Percentiles rank a stretch among this genome's conserved stretches.
phyloP scores from a whole-genome alignment of 2,888 invertebrate species.

The Netelia melanura region DNA sequence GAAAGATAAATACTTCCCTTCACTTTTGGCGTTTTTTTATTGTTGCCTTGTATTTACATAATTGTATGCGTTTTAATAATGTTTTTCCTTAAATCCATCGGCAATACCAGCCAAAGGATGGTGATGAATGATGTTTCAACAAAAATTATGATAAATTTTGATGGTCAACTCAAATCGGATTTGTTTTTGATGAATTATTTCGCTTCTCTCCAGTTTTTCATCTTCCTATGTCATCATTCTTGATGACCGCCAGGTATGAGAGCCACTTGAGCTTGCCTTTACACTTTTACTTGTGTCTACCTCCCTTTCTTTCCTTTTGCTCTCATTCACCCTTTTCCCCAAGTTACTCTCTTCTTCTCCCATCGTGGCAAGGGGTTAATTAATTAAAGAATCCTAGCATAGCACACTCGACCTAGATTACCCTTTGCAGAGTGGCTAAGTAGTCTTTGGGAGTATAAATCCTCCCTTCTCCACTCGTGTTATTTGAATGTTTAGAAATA shows the following conservation, averaged over 20 bases:
- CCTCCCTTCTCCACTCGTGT: conserved; percentile 1
- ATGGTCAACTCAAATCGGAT: background rate
- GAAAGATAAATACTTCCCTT: background rate
- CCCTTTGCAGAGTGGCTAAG: conserved; percentile 61
- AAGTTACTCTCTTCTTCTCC: conserved; percentile 20
- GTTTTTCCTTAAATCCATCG: background rate
- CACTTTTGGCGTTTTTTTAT: background rate
- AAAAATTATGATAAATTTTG: conserved; percentile 19
- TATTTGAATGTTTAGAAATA: background rate
- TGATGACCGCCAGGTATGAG: conserved; percentile 19
- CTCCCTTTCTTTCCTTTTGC: conserved; percentile 32
- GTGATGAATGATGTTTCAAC: background rate
- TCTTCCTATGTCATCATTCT: conserved; percentile 34
- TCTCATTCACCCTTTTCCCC: conserved; percentile 16
- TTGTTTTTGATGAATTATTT: conserved; percentile 35
- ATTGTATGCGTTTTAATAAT: background rate
- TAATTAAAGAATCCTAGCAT: conserved; percentile 73
- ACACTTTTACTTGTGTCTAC: conserved; percentile 53
- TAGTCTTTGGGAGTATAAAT: conserved; percentile 46
- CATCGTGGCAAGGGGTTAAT: conserved; percentile 68
- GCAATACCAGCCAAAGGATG: background rate
- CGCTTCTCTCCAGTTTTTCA: conserved; percentile 18
- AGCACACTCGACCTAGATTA: conserved; percentile 71
- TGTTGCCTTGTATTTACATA: background rate
- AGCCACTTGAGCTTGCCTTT: conserved; percentile 41